Conservation (phyloP, 2,113 vertebrate species). For the Hydrolagus affinis region DNA sequence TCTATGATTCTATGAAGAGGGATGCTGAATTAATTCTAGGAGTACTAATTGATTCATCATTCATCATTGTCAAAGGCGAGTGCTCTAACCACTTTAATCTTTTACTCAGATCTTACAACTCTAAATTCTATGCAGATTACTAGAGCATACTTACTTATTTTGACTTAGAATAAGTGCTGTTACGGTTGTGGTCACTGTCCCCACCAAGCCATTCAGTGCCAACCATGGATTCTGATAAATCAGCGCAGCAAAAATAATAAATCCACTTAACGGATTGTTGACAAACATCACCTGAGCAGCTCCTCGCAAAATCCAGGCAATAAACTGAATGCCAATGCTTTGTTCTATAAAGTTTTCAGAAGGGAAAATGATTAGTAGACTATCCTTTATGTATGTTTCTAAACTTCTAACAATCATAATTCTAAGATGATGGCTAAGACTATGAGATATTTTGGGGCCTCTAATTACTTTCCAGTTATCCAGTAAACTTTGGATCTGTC, state of each 20-base stretch:
- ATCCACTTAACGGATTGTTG: conserved; percentile 84
- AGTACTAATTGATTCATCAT: too few relatives aligned
- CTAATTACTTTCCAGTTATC: too few relatives aligned
- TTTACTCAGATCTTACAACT: too few relatives aligned
- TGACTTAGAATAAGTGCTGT: conserved; percentile 79
- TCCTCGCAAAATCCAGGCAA: conserved; percentile 86
- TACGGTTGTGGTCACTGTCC: conserved; percentile 70
- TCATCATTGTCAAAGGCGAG: too few relatives aligned
- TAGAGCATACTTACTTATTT: conserved; percentile 59
- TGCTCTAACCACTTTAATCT: too few relatives aligned
- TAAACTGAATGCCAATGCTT: conserved; percentile 69
- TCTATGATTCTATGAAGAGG: too few relatives aligned
- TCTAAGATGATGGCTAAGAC: too few relatives aligned
- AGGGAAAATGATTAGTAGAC: not conserved
- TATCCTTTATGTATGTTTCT: not conserved
- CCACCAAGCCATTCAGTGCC: conserved; percentile 81
- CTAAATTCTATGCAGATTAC: not conserved
- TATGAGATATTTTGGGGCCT: too few relatives aligned
- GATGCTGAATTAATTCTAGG: too few relatives aligned
- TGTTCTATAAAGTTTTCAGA: conserved; percentile 59
- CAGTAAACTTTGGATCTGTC: too few relatives aligned
- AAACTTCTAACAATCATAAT: too few relatives aligned
- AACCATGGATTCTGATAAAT: conserved; percentile 88
- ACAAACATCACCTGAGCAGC: conserved; percentile 93
- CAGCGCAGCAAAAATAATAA: conserved; percentile 70